These are phyloP conservation scores for Bergia puertoricense DNA, from an alignment of 92 coral and sea anemone species.

Conservation along the genomic window DNA sequence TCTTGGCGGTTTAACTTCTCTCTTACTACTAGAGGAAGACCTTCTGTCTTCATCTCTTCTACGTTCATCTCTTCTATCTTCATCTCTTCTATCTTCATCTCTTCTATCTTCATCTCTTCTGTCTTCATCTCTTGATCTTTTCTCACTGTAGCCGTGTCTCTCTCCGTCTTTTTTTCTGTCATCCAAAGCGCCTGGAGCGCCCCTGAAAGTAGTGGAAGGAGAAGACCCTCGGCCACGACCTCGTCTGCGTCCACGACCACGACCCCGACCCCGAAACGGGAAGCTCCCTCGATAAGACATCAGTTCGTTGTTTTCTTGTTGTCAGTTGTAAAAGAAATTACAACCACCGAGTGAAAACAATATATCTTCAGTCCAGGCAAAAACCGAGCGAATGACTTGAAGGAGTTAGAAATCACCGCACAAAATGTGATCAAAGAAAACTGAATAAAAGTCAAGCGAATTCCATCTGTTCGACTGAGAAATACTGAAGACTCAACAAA, in stretches of 20 bases:
- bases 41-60: constrained; percentile 32
- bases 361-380: background rate
- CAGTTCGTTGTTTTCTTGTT: background rate
- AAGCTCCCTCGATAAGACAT: constrained; percentile 24
- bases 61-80: constrained; percentile 25
- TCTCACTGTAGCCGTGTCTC: background rate
- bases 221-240: constrained; percentile 27
- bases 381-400: background rate
- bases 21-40: constrained; percentile 44
- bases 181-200: background rate
- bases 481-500: background rate
- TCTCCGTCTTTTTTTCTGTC: constrained; percentile 7
- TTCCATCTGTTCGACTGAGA: background rate
- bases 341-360: background rate
- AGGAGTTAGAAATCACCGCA: too few relatives aligned
- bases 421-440: background rate
- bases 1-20: constrained; percentile 22
- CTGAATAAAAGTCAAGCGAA: background rate
- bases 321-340: background rate
- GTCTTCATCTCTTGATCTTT: constrained; percentile 44
- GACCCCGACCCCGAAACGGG: constrained; percentile 23
- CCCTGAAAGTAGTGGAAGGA: background rate
- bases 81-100: constrained; percentile 24
- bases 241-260: constrained; percentile 7
- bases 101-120: constrained; percentile 48